Conservation (phyloP, 1,140 invertebrate species). For the Drosophila micromelanica region DNA sequence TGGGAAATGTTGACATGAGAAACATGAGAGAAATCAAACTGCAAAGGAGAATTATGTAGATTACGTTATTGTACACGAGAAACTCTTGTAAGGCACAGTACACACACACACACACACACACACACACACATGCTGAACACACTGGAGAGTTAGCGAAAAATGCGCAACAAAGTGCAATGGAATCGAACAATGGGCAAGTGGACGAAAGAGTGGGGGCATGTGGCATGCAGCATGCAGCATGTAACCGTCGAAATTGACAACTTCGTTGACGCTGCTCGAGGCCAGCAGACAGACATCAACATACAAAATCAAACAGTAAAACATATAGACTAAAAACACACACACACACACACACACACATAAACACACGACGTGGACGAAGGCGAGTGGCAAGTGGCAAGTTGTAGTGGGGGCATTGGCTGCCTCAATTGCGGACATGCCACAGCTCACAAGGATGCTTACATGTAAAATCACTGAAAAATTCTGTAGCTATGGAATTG, state of each 20-base stretch:
- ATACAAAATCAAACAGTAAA: conserved; percentile 22
- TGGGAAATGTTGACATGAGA: conserved; percentile 74
- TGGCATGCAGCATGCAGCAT: conserved; percentile 40
- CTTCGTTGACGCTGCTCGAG: conserved; percentile 67
- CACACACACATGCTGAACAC: conserved; percentile 15
- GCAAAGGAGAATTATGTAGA: conserved; percentile 78
- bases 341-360: conserved; percentile 20
- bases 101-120: conserved; percentile 11
- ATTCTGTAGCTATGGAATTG: conserved; percentile 54
- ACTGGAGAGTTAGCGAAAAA: conserved; percentile 43
- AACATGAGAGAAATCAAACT: conserved; percentile 77
- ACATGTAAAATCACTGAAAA: conserved; percentile 81
- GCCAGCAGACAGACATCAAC: conserved; percentile 20
- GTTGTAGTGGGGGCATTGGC: conserved; percentile 6
- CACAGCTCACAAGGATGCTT: conserved; percentile 79
- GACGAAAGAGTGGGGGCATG: conserved; percentile 33
- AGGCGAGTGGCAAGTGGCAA: conserved; percentile 12
- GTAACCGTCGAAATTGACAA: conserved; percentile 78
- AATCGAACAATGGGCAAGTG: conserved; percentile 76
- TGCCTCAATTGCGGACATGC: conserved; percentile 80
- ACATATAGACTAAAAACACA: conserved; percentile 24
- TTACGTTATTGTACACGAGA: conserved; percentile 79
- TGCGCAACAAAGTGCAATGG: conserved; percentile 77
- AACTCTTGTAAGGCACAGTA: conserved; percentile 60
- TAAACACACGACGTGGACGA: conserved; percentile 2